Percentiles rank a stretch among this genome's conserved stretches.
These are phyloP conservation scores for Eupithecia inturbata DNA, from an alignment of 2,888 invertebrate species.

Conservation along the genomic window DNA sequence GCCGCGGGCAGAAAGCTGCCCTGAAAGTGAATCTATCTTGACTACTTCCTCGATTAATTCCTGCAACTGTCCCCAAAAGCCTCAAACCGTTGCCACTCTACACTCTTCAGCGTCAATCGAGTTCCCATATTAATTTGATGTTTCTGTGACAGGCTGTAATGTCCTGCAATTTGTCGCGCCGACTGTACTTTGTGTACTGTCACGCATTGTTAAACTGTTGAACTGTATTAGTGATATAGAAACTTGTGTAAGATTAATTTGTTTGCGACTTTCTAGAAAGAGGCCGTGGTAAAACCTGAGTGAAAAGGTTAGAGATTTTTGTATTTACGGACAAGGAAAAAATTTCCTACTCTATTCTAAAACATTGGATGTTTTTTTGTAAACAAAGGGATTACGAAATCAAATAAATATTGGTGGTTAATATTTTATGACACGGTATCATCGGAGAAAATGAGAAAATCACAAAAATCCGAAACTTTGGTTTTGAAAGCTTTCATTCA, in stretches of 20 bases:
- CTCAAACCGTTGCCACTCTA: slow-evolving; percentile 47
- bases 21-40: not conserved
- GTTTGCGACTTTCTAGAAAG: slow-evolving; percentile 23
- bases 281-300: slow-evolving; percentile 4
- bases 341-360: too few relatives aligned
- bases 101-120: slow-evolving; percentile 65
- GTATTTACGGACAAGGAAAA: not conserved
- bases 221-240: slow-evolving; percentile 6
- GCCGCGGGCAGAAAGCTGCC: not conserved
- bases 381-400: too few relatives aligned
- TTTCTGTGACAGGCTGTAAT: slow-evolving; percentile 74
- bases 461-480: too few relatives aligned
- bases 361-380: too few relatives aligned
- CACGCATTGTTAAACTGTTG: slow-evolving; percentile 27
- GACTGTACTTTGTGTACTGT: slow-evolving; percentile 43
- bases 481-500: too few relatives aligned
- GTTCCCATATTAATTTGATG: slow-evolving; percentile 81
- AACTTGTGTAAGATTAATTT: slow-evolving; percentile 14
- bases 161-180: slow-evolving; percentile 67
- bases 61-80: slow-evolving; percentile 2
- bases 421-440: too few relatives aligned
- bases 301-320: not conserved
- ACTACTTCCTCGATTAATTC: too few relatives aligned
- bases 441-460: too few relatives aligned
- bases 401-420: too few relatives aligned